Base-by-base conservation (phyloP, 2,797 vertebrate species). In the Ptychadena robeensis region DNA sequence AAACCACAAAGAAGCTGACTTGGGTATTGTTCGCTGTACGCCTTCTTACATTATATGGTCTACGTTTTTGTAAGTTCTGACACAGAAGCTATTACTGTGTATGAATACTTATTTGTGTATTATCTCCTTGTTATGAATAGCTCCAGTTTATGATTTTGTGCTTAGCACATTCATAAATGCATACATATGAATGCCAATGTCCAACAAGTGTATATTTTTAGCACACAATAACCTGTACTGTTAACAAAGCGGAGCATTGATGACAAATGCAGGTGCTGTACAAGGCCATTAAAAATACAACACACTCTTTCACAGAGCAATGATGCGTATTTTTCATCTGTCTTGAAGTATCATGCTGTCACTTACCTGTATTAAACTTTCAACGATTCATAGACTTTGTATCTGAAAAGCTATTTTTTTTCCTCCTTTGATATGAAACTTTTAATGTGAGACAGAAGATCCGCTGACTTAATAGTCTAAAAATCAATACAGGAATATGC, bases 381-480 rank as follows among this genome's bases (percentile, higher is more conserved):
- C 64, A 53, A 38, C 27, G 30, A 67, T 53, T 67, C 22, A 31
- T 65, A 82, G 72, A 75, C 65, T 25, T 37, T 44, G 31, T 38
- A 68, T 61, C 22, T 61, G 25, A 9, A 59, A 25, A 40, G 34
- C 37, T 25, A 75, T 69, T 82, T 76, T 69, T 35, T 64, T 76
- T 73, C 11, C 25, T 64, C 28, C 73, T 82, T 67, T 79, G 64
- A 84, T 79, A 64, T 28, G 22, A 67, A 32, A 48, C 64, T 40
- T 74, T 75, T 84, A 48, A 84, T 59, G n/a, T 59, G 53, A 79
- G 70, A 32, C 70, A 68, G 67, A 48, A 81, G 77, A 67, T 80
- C 71, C 73, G 71, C 82, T 84, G 76, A 80, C 70, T 74, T 79
- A 67, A 80, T 73, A 79, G 37, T 74, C 75, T 79, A 6, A 80